Base-by-base conservation (phyloP, 2,888 invertebrate species). In the Mythimna lalbum region DNA sequence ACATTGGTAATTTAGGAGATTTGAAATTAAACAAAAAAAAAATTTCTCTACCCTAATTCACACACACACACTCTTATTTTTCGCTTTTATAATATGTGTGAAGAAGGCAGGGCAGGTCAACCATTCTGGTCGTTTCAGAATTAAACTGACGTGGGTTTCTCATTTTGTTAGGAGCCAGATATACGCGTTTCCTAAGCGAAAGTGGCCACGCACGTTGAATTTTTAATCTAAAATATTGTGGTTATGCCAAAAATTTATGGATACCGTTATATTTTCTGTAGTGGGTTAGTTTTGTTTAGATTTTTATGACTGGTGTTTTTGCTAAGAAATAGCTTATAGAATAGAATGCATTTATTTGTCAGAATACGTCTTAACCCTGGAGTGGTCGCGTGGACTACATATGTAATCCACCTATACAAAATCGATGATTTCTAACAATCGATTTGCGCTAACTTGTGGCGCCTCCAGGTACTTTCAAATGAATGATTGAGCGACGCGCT, bases 141-240 rank as follows among this genome's bases (percentile, higher is more conserved):
- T 86, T 80, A 81, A 81, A 85, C 78, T 87, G 86, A 88, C 84
- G 82, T 82, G 88, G 87, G 87, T 87, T 69, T 66, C 84, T 88
- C 86, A 86, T 88, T 86, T 85, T 76, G 84, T 80, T 77, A 70
- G 70, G 60, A 63, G 67, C 73, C 76, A 82, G 76, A 85, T 78
- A 81, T 71, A 77, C 78, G 85, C 67, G 72, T 73, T 78, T 73
- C 65, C 76, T 79, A 76, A 80, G 56, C 71, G 76, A 72, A 78
- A 67, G 63, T 36, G 65, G 63, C 76, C 61, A 84, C 79, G 82
- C 85, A 63, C 70, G 85, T 68, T 74, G 84, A 82, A 82, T 82
- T 82, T 84, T 82, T 74, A 76, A 84, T 84, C 53, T 60, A 23
- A 55, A 72, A 78, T 81, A 81, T 82, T 71, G 50, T 73, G 61